Evolutionary conservation across 2,113 vertebrate genomes (phyloP).

Genomic region (Antidorcas marsupialis): DNA sequence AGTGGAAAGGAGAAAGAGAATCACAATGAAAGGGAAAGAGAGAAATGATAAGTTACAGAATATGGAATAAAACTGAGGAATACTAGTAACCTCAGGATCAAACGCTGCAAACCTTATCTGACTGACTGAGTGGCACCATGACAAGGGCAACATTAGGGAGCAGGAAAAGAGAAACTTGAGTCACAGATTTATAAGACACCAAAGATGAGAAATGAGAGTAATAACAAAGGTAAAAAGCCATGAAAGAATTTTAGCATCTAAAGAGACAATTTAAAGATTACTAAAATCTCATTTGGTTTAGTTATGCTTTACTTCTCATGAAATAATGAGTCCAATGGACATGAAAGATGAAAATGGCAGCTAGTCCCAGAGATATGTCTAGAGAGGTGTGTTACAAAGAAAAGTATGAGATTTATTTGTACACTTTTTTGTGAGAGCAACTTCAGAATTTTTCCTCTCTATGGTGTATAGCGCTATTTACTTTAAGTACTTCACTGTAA

Average conservation of each 20-base stretch:
- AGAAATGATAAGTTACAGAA: not conserved
- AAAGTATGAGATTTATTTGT: not conserved
- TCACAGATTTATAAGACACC: not conserved
- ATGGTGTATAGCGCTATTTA: not conserved
- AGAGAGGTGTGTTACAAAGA: not conserved
- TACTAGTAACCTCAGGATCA: not conserved
- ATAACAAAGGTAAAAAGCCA: constrained; percentile 11
- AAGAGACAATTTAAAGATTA: constrained; percentile 18
- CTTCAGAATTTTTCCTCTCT: constrained; percentile 41
- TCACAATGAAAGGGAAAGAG: not conserved
- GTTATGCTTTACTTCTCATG: not conserved
- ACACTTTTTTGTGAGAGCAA: not conserved
- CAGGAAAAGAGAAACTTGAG: constrained; percentile 20
- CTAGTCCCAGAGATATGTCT: not conserved
- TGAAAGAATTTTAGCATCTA: not conserved
- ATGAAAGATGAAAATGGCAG: constrained; percentile 30
- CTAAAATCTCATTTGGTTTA: constrained; percentile 30
- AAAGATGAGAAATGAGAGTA: not conserved
- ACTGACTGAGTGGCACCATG: not conserved
- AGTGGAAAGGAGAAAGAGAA: not conserved
- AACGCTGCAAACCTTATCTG: not conserved
- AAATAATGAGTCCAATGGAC: not conserved
- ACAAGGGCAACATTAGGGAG: not conserved
- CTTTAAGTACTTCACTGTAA: constrained; percentile 29
- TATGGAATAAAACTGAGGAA: not conserved